Base-by-base conservation (phyloP, 2,888 invertebrate species). In the Hydriomena furcata region DNA sequence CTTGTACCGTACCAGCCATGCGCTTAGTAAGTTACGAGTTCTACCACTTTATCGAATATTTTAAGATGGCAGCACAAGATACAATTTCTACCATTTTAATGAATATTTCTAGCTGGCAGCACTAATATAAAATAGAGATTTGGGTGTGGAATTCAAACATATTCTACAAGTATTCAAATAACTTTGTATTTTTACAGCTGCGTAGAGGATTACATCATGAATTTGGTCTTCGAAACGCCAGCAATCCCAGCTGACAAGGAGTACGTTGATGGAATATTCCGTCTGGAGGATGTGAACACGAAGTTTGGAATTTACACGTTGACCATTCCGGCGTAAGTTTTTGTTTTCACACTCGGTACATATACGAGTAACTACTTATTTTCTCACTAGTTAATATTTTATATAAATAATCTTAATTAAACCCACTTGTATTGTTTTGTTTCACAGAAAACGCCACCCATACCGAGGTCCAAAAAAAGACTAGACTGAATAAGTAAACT, bases 131-230 rank as follows among this genome's bases (percentile, higher is more conserved):
- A 17, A 17, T 3, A 4, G 2, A 2, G 2, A 17, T 17, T 17
- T 17, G 17, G 17, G 17, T 17, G 2, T 17, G 17, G 17, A 17
- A 17, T 17, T 17, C 2, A 17, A 17, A 3, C 17, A 17, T 17
- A 17, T 4, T 17, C 4, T 17, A 17, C 17, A 17, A 17, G 17
- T 2, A n/a, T n/a, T n/a, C n/a, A n/a, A n/a, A n/a, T n/a, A n/a
- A n/a, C n/a, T n/a, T n/a, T n/a, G 17, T 17, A 17, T 17, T 8
- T 45, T 64, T 62, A 7, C 71, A 89, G 89, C 63, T 90, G 89
- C 49, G 89, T 90, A n/a, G 88, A 90, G 61, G 89, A 90, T 57
- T 89, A 88, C 63, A 86, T 90, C 12, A 84, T 88, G 89, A 87
- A 89, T 52, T 63, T 86, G 44, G 83, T 90, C 13, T 90, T 84